Evolutionary conservation across 2,797 vertebrate species (phyloP), one percentile per base, ranked within the genome.

Genomic region (Echeneis naucrates): DNA sequence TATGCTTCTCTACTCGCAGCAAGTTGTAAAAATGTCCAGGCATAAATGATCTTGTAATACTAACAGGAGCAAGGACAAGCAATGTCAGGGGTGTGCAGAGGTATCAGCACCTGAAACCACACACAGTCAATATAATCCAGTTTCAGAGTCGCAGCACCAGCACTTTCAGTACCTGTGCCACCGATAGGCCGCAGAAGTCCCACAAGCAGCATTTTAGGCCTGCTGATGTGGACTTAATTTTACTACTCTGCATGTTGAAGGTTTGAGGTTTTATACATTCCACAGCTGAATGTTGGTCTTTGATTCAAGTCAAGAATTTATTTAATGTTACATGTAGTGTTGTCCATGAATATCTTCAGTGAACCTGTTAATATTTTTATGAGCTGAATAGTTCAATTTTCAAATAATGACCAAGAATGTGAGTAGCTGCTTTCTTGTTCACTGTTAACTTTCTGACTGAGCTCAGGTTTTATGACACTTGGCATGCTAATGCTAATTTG

Each of bases 1-100:
- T 65, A 66, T 80, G 51, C 33, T 40, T n/a, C 54, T 71, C 30
- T 6, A 51, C 66, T 40, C 7, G 32, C 54, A 77, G 62, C 58
- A 58, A 73, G 61, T 70, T 73, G 68, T 84, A 75, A 79, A 82
- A 54, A 75, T 68, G 72, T 74, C 72, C 17, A 0, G 26, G 62
- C 35, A 61, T 79, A 59, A 85, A 70, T 72, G 57, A 75, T 70
- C 59, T 62, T 9, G 40, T 72, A 69, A 77, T 50, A 60, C 32
- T 19, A 69, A 71, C 55, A 53, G 51, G 47, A 74, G 51, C 72
- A 83, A 68, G 65, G 74, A 68, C 68, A 62, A 13, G 32, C 21
- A 26, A 75, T 70, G 68, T 45, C 74, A 82, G 45, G 67, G 62
- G 35, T 40, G 32, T 44, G 51, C 54, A 59, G 32, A 8, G 32